These are phyloP conservation scores for Nettapus auritus DNA, from an alignment of 2,113 vertebrate genomes.

Conservation along the genomic window DNA sequence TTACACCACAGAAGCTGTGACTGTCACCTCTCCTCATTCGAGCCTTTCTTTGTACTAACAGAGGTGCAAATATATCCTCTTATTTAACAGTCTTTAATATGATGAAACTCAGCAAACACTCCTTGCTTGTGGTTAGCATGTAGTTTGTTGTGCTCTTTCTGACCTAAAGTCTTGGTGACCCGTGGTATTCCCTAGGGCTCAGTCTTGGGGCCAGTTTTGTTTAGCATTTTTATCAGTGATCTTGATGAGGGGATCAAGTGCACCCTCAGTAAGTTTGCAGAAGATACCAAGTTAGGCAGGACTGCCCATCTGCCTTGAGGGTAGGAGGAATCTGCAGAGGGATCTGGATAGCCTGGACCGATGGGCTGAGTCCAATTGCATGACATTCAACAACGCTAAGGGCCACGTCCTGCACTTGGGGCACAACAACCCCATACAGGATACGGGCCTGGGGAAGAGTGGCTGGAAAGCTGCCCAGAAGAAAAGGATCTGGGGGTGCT, in stretches of 20 bases:
- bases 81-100: neutral
- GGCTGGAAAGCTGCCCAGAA: neutral
- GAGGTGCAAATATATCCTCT: neutral
- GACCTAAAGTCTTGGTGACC: neutral
- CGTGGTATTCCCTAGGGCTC: neutral
- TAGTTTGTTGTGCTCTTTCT: neutral
- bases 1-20: neutral
- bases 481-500: neutral
- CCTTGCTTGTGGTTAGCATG: neutral
- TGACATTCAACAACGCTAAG: neutral
- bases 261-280: neutral
- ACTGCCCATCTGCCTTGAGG: neutral
- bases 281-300: neutral
- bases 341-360: neutral
- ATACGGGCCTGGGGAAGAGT: neutral
- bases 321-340: neutral
- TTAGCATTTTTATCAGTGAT: neutral
- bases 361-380: neutral
- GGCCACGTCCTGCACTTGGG: neutral
- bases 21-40: neutral
- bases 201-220: neutral
- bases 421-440: neutral
- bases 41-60: neutral
- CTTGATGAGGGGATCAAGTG: neutral
- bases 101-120: neutral